phyloP scores from a whole-genome alignment of 2,113 vertebrate species.

The Crotalus horridus region DNA sequence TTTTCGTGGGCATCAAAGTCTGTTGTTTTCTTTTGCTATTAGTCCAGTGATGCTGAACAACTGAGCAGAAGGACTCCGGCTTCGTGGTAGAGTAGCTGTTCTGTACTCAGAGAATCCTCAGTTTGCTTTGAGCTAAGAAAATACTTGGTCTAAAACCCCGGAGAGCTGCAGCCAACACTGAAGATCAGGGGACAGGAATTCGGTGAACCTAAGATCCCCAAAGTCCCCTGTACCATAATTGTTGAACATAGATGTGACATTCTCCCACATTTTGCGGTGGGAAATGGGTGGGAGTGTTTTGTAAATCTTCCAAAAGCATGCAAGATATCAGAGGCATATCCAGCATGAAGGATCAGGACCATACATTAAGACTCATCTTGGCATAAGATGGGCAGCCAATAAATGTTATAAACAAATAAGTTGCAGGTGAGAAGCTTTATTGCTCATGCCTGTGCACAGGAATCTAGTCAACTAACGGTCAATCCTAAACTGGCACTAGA shows the following conservation, averaged over 20 bases:
- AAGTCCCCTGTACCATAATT: background rate
- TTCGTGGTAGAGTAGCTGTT: background rate
- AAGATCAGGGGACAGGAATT: background rate
- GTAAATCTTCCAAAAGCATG: background rate
- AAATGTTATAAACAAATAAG: background rate
- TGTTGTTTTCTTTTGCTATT: constrained; percentile 55
- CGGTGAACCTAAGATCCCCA: background rate
- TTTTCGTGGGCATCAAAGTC: constrained; percentile 56
- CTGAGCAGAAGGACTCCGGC: background rate
- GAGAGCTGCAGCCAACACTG: background rate
- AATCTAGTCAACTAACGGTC: background rate
- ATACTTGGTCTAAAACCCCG: background rate
- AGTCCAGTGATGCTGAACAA: constrained; percentile 50
- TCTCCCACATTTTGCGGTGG: background rate
- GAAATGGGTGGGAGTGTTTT: background rate
- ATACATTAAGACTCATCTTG: background rate
- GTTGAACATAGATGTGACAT: background rate
- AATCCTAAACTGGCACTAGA: background rate
- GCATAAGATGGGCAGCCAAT: background rate
- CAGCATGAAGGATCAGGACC: background rate
- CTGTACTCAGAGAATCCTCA: background rate
- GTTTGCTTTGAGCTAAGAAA: background rate
- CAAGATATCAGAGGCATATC: background rate
- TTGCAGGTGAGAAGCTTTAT: background rate
- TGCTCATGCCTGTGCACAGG: background rate